phyloP scores from a whole-genome alignment of 2,797 vertebrate genomes.

The Toxotes lorentzi region DNA sequence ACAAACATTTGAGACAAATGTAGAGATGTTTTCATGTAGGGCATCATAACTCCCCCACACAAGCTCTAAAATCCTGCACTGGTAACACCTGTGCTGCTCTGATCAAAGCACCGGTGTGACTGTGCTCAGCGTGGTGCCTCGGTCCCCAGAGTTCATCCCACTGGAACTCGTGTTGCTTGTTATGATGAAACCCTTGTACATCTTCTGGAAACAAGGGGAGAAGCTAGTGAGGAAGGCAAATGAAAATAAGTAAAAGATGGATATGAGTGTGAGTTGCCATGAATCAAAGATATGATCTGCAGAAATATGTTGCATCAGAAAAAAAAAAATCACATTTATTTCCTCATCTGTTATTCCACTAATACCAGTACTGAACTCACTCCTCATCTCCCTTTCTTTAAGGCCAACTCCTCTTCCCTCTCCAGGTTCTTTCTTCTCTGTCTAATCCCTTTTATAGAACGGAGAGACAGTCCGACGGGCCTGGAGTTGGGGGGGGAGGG shows the following conservation, averaged over 20 bases:
- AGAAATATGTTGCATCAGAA: constrained; percentile 7
- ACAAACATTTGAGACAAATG: not conserved
- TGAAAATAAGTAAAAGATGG: not conserved
- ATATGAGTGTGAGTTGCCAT: not conserved
- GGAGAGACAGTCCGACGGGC: constrained; percentile 73
- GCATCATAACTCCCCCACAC: not conserved
- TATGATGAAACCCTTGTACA: constrained; percentile 12
- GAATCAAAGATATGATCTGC: not conserved
- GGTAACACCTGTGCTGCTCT: constrained; percentile 12
- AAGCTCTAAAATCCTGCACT: constrained; percentile 14
- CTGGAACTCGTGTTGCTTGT: constrained; percentile 38
- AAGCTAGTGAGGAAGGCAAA: not conserved
- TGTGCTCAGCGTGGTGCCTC: constrained; percentile 2
- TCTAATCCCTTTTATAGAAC: constrained; percentile 75
- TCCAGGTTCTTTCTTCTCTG: constrained; percentile 65
- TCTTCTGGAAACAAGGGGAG: constrained; percentile 11
- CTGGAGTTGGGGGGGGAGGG: constrained; percentile 35
- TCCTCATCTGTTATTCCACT: constrained; percentile 12
- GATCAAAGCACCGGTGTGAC: constrained; percentile 50
- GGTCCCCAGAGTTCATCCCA: constrained; percentile 42
- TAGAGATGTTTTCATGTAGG: not conserved
- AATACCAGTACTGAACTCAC: constrained; percentile 7
- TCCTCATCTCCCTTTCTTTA: constrained; percentile 47
- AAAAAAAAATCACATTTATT: constrained; percentile 21
- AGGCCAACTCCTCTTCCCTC: constrained; percentile 47